Conservation (phyloP, 2,797 vertebrate species). For the Apogon hyalosoma region DNA sequence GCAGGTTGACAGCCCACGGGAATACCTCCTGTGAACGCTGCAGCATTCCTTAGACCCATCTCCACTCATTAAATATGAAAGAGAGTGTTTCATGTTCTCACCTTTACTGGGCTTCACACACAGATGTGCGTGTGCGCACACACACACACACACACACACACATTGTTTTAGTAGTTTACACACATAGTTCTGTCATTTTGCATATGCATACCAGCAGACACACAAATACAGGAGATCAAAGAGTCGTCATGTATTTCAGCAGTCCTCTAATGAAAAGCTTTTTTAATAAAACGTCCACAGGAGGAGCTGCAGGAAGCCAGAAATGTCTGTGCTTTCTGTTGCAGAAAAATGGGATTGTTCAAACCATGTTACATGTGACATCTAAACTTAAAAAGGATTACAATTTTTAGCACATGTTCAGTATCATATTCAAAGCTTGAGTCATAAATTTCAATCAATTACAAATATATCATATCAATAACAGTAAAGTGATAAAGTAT, state of each 20-base stretch:
- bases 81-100: conserved; percentile 71
- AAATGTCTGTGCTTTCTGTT: conserved; percentile 27
- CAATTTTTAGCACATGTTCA: too few relatives aligned
- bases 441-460: too few relatives aligned
- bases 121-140: conserved; percentile 2
- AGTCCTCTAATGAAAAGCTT: conserved; percentile 53
- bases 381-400: background rate
- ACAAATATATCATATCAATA: too few relatives aligned
- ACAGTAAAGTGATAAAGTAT: too few relatives aligned
- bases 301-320: conserved; percentile 38
- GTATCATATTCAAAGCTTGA: too few relatives aligned
- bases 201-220: conserved; percentile 19
- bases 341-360: background rate
- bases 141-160: conserved; percentile 12
- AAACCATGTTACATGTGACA: background rate
- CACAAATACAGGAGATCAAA: conserved; percentile 59
- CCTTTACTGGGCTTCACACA: conserved; percentile 47
- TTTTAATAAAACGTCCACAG: conserved; percentile 54
- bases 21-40: conserved; percentile 58
- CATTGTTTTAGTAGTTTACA: conserved; percentile 29
- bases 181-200: conserved; percentile 7
- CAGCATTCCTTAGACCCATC: conserved; percentile 60
- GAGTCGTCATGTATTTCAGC: conserved; percentile 54
- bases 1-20: conserved; percentile 61
- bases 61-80: conserved; percentile 79